These are phyloP conservation scores for Clostera curtula DNA, from an alignment of 2,888 invertebrate species.

Conservation along the genomic window DNA sequence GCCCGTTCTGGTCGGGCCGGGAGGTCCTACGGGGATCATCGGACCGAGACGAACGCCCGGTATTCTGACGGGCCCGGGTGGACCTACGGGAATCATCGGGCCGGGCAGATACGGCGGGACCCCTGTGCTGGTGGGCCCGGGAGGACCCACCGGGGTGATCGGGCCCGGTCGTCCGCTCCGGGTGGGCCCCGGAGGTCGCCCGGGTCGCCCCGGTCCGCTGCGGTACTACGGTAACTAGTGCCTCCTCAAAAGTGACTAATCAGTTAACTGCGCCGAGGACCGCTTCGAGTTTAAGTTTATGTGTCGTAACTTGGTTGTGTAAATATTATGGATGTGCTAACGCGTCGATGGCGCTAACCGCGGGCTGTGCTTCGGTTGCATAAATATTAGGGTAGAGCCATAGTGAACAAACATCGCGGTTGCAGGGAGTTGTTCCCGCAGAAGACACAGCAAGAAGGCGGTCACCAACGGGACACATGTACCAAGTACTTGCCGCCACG, in stretches of 20 bases:
- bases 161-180: conserved; percentile 32
- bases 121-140: conserved; percentile 58
- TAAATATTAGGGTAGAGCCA: too few species aligned
- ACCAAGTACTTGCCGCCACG: too few species aligned
- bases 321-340: conserved; percentile 20
- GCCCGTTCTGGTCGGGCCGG: conserved; percentile 55
- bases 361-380: conserved; percentile 14
- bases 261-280: conserved; percentile 17
- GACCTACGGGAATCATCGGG: conserved; percentile 43
- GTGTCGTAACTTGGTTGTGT: conserved; percentile 16
- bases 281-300: conserved; percentile 14
- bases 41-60: conserved; percentile 27
- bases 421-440: too few species aligned
- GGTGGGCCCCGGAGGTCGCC: conserved; percentile 63
- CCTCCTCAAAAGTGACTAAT: conserved; percentile 31
- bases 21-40: conserved; percentile 39
- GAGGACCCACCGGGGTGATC: conserved; percentile 43
- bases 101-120: too few species aligned
- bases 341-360: conserved; percentile 13
- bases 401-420: too few species aligned
- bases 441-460: too few species aligned
- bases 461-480: too few species aligned
- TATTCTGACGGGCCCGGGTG: conserved; percentile 61
- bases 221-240: conserved; percentile 48
- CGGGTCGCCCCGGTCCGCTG: conserved; percentile 46